phyloP scores from a whole-genome alignment of 2,113 vertebrate species.

The Neodontobutis hainanensis region DNA sequence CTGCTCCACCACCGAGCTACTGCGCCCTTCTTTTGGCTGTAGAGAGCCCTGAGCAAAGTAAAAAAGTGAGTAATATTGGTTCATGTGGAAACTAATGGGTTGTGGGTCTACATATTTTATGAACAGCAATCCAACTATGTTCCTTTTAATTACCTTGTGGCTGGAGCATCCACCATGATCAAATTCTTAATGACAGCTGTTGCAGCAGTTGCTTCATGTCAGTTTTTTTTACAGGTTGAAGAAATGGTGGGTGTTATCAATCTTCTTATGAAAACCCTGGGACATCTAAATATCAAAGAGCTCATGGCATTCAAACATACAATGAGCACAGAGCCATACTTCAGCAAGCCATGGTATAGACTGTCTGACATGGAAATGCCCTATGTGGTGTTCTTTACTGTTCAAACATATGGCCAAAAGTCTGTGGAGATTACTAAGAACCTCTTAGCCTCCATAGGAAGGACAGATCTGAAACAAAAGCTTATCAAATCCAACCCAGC shows the following conservation, averaged over 20 bases:
- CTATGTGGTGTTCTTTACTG: neutral
- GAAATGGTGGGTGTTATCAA: neutral
- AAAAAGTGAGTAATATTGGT: too few relatives aligned
- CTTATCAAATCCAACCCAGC: neutral
- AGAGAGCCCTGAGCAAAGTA: too few relatives aligned
- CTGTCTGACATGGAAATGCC: neutral
- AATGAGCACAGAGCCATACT: too few relatives aligned
- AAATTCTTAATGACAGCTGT: neutral
- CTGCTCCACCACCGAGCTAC: too few relatives aligned
- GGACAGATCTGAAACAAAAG: constrained; percentile 5
- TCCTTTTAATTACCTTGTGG: too few relatives aligned
- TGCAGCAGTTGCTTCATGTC: too few relatives aligned
- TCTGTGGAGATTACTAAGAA: neutral
- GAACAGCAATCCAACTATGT: too few relatives aligned
- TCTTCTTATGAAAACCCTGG: constrained; percentile 13
- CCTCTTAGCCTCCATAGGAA: neutral
- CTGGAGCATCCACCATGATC: too few relatives aligned
- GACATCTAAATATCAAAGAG: neutral
- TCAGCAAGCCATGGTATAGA: neutral
- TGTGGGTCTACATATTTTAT: too few relatives aligned
- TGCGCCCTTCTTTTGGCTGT: too few relatives aligned
- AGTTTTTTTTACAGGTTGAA: constrained; percentile 10
- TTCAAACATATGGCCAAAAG: neutral
- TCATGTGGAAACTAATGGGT: too few relatives aligned
- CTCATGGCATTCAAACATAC: rapidly evolving